Evolutionary conservation across 1,140 invertebrate genomes (phyloP), one percentile per base, ranked within the genome.

Genomic region (Meloidogyne exigua): DNA sequence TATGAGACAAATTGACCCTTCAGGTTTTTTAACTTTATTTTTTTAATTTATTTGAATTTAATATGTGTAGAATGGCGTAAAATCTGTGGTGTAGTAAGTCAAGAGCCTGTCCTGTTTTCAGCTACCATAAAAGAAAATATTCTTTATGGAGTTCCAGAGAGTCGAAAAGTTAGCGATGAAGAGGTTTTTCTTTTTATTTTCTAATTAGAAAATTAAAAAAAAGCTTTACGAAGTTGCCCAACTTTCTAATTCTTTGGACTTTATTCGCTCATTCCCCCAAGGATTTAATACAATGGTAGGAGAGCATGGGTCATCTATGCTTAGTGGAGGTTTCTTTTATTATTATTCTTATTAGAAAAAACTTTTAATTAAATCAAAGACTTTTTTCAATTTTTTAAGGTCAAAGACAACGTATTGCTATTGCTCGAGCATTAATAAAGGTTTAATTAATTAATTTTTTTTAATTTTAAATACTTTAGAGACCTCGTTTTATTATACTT

Each of bases 91-190:
- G 78, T 66, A 12, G 80, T 84, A 49, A 74, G 79, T 11, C 84
- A 89, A 87, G 89, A 90, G 69, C 89, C 89, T 23, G 83, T 88
- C 0, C 80, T 90, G 12, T 90, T 90, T 79, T 90, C 90, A 1
- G 83, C 78, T 18, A 28, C 80, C 7, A 83, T 82, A 65, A 75
- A 71, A 21, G 79, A 90, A 12, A 90, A 90, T 79, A 90, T 90
- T 32, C 81, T 84, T 13, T 90, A 90, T 81, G 89, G 90, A 15
- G 80, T 87, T 7, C 74, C 74, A 42, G 79, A 89, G 63, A 82
- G 86, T 11, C 73, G 79, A 13, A 65, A 72, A 26, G 85, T 89
- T 18, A 88, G 85, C 11, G 68, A 79, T 21, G 75, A 81, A 65
- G 68, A 85, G 26, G 70, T 84, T 62, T n/a, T 69, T 26, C 80